Percentiles rank a stretch among this genome's conserved stretches.
Evolutionary conservation across 2,113 vertebrate genomes (phyloP).

Genomic region (Nannobrachium achirus): DNA sequence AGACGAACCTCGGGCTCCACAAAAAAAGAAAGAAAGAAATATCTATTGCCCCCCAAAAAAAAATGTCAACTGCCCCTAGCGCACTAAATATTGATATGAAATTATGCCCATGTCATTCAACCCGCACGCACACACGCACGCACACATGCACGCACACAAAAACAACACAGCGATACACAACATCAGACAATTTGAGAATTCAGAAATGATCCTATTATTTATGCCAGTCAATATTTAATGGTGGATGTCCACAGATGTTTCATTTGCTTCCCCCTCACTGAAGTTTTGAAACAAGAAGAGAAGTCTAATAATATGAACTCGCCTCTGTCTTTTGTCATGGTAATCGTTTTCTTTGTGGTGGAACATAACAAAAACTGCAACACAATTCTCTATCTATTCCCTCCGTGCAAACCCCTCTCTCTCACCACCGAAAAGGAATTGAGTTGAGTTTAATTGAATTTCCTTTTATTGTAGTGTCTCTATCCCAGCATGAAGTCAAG

Average conservation of each 20-base stretch:
- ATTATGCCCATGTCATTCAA: too few species aligned
- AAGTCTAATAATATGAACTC: slow-evolving; percentile 9
- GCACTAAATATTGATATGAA: too few species aligned
- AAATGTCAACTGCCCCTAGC: too few species aligned
- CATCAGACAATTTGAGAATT: slow-evolving; percentile 11
- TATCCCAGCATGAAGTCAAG: slow-evolving; percentile 4
- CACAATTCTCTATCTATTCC: background rate
- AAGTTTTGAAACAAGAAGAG: slow-evolving; percentile 22
- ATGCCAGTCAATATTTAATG: slow-evolving; percentile 37
- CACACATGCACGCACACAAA: background rate
- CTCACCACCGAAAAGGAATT: slow-evolving; percentile 16
- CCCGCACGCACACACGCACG: background rate
- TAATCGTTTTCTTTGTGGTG: slow-evolving; percentile 40
- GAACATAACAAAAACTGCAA: background rate
- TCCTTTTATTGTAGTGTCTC: slow-evolving; percentile 10
- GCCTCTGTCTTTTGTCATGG: slow-evolving; percentile 40
- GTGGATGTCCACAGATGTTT: slow-evolving; percentile 44
- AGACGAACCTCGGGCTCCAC: too few species aligned
- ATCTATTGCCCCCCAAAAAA: too few species aligned
- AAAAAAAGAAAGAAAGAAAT: too few species aligned
- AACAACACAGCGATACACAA: background rate
- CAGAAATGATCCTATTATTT: slow-evolving; percentile 28
- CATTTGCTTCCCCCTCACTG: background rate
- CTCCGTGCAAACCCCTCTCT: background rate
- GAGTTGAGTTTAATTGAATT: slow-evolving; percentile 46